Base-by-base conservation (phyloP, 2,797 vertebrate species). In the Enteromius treurensis region DNA sequence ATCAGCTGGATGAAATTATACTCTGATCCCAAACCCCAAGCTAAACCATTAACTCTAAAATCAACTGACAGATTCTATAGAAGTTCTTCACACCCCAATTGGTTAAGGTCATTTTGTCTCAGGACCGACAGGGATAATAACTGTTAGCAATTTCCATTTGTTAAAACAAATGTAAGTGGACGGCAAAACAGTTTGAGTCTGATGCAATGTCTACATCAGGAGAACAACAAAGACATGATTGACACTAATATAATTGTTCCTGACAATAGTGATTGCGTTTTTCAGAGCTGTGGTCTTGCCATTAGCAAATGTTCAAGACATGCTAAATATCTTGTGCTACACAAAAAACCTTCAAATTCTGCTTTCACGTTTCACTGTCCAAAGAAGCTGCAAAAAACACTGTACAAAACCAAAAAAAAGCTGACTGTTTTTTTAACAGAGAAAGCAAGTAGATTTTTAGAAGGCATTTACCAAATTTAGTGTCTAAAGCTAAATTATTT, bases 181-280 rank as follows among this genome's bases (percentile, higher is more conserved):
- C 11, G 17, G 6, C 17, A 64, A 55, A 64, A 64, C 47, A 68
- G 29, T 79, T 53, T 79, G 19, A 69, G 34, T 37, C 47, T 34
- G 15, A 78, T 65, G 42, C 23, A 21, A 45, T 62, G 45, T 64
- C 17, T 77, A 29, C 17, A 80, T 29, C 15, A 70, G n/a, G 17
- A 55, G 65, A 55, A 69, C 23, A 80, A 58, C 78, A 69, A 26
- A 17, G 21, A 55, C 32, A 69, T 69, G 65, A 80, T 19, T 58
- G 65, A 29, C 49, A 58, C 23, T 68, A 42, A 79, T 69, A 53
- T 69, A 69, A 68, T 79, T 79, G 21, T 68, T 79, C 5, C 64
- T 17, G n/a, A 69, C 13, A 53, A 15, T 15, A 53, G 29, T 23
- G 4, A 55, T 69, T 69, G 47, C 32, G 29, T 40, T 80, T 79